Evolutionary conservation across 2,113 vertebrate species (phyloP), one percentile per base, ranked within the genome.

Genomic region (Phrynosoma blainvillii): DNA sequence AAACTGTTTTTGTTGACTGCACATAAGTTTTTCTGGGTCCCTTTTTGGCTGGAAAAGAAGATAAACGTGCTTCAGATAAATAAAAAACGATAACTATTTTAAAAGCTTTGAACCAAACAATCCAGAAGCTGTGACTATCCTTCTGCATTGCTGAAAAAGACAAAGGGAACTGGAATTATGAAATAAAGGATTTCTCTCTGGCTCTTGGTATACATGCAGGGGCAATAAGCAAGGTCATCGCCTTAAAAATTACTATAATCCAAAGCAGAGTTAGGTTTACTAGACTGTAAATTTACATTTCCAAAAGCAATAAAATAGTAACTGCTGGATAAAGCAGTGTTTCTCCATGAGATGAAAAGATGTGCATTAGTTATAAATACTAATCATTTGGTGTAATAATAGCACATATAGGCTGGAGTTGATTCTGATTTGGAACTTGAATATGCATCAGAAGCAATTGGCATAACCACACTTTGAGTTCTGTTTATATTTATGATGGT

Each of bases 291-390:
- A 65, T 70, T 82, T 14, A 82, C 36, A 14, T 83, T 83, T 70
- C 65, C 40, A 52, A 36, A 70, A 70, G 40, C 7, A 52, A n/a
- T 25, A 47, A 66, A 68, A 1, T 47, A 3, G 25, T 52, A 20
- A 82, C 14, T 68, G 25, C 21, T 40, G 2, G 23, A 27, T 68
- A 42, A 82, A 56, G 27, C 62, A 2, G 2, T 66, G 27, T 79
- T 66, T 82, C 23, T 68, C 80, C 62, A 66, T 16, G 5, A 27
- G 62, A 40, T 66, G 36, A 10, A 42, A 68, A 36, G 42, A 68
- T 66, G 62, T 82, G 80, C 12, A 62, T 54, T 79, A 79, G 77
- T 40, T 40, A 82, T 82, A 82, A 82, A 82, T 82, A 82, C 21
- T n/a, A n/a, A n/a, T 36, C 36, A 36, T 36, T 36, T 36, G 36